Base-by-base conservation (phyloP, 2,113 vertebrate species). In the Trochalopteron elliotii region DNA sequence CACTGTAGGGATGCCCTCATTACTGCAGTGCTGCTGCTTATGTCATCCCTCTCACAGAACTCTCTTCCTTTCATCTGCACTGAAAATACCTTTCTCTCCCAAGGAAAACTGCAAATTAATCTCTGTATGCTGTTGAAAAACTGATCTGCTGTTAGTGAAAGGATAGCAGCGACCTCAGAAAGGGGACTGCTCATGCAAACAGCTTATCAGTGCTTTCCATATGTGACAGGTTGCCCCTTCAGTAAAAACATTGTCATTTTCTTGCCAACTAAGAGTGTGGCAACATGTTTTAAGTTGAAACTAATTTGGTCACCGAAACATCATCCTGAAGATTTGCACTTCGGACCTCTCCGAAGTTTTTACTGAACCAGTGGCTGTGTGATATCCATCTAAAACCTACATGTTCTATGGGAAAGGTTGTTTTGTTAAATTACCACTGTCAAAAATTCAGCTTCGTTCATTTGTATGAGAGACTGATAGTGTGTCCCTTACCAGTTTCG, bases 181-280 rank as follows among this genome's bases (percentile, higher is more conserved):
- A 70, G 11, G 39, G 23, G 39, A 67, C 35, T 28, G 11, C 31
- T 53, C 15, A 31, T 1, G 47, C 24, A 61, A 67, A n/a, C 21
- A 86, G 17, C 12, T 59, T 33, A 55, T 30, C 15, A 1, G 27
- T 25, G 55, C 59, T 81, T 39, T 60, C 27, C 18, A 0, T 2
- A 23, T 2, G 9, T 30, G 49, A 61, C 45, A 74, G 37, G 28
- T 11, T 79, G 75, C 42, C 85, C 40, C 75, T 79, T 67, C 30
- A 40, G 8, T 5, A 65, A 40, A 57, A 70, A 83, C 15, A 53
- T 0, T 21, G 45, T 45, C 1, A 28, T 81, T 89, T 69, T 63
- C 47, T 47, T 40, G 64, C 15, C 0, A 0, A 60, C 20, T 42
- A 27, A 12, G 8, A 40, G 9, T 14, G 52, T 0, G 0, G 40